These are phyloP conservation scores for Denticeps clupeoides DNA, from an alignment of 2,797 vertebrate species.

Conservation along the genomic window DNA sequence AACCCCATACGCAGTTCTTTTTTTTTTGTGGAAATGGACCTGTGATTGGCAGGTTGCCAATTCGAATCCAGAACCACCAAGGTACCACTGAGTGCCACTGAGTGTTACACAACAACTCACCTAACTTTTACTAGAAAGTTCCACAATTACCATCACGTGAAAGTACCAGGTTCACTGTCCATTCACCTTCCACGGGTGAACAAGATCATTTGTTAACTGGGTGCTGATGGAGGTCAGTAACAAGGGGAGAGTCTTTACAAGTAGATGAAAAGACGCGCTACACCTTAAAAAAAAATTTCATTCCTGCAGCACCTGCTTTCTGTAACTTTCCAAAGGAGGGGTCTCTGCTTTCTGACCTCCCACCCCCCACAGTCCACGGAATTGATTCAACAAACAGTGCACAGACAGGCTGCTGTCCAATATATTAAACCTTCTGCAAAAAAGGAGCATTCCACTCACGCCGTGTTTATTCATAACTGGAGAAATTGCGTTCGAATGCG, in stretches of 20 bases:
- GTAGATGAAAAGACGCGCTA: conserved; percentile 6
- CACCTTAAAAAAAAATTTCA: neutral
- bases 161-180: too few relatives aligned
- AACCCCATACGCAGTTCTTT: too few relatives aligned
- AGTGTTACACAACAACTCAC: too few relatives aligned
- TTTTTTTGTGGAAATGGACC: too few relatives aligned
- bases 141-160: too few relatives aligned
- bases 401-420: neutral
- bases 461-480: neutral
- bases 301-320: conserved; percentile 4
- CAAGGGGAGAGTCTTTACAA: neutral
- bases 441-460: too few relatives aligned
- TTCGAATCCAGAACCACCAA: too few relatives aligned
- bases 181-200: neutral
- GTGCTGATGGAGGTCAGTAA: conserved; percentile 9
- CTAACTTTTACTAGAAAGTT: too few relatives aligned
- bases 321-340: conserved; percentile 4
- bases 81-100: too few relatives aligned
- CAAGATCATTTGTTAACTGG: conserved; percentile 6
- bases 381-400: conserved; percentile 1
- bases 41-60: too few relatives aligned
- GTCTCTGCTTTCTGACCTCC: conserved; percentile 2
- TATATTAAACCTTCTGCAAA: too few relatives aligned
- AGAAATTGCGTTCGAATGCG: too few relatives aligned
- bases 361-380: neutral